Percentiles rank a stretch among this genome's conserved stretches.
These are phyloP conservation scores for Resseliella maxima DNA, from an alignment of 2,888 invertebrate species.

Conservation along the genomic window DNA sequence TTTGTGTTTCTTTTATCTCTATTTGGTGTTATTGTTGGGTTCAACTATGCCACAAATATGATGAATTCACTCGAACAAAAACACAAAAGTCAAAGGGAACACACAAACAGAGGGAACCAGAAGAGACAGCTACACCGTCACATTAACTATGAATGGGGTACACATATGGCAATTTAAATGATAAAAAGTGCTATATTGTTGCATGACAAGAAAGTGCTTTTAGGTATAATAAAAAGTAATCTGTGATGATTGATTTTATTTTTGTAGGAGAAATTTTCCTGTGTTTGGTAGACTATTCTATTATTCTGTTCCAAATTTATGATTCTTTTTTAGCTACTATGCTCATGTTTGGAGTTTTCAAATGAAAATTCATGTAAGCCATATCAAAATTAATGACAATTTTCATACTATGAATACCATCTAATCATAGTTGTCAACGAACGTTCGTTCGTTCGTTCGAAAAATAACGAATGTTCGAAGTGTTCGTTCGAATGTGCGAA, in stretches of 20 bases:
- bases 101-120: neutral
- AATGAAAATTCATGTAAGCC: neutral
- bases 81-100: conserved; percentile 29
- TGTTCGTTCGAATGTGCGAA: too few relatives aligned
- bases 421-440: too few relatives aligned
- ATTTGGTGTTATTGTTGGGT: conserved; percentile 29
- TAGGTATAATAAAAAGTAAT: conserved; percentile 34
- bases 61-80: conserved; percentile 27
- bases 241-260: conserved; percentile 42
- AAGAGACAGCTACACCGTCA: conserved; percentile 14
- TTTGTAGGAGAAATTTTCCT: neutral
- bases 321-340: neutral
- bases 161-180: conserved; percentile 54
- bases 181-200: conserved; percentile 49
- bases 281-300: neutral
- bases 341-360: neutral
- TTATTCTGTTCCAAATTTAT: too few relatives aligned
- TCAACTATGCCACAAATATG: conserved; percentile 53
- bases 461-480: too few relatives aligned
- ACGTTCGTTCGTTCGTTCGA: too few relatives aligned
- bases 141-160: conserved; percentile 48
- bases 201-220: conserved; percentile 45
- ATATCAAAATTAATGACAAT: too few relatives aligned
- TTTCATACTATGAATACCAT: too few relatives aligned
- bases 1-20: neutral